phyloP scores from a whole-genome alignment of 2,797 vertebrate genomes.

The Nyctibius grandis region DNA sequence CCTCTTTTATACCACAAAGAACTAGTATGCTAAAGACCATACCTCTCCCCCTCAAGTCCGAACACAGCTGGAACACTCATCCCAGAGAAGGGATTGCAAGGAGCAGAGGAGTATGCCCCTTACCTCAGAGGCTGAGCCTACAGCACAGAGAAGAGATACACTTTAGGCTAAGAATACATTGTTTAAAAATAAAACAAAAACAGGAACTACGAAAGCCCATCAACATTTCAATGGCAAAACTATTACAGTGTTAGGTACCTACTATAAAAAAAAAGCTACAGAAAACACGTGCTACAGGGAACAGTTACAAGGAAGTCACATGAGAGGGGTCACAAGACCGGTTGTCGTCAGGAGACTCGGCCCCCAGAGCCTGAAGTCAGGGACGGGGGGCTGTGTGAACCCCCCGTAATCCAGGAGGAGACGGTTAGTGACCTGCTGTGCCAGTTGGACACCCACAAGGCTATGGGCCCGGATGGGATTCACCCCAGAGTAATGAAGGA shows the following conservation, averaged over 20 bases:
- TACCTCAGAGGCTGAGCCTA: neutral
- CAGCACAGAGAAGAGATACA: neutral
- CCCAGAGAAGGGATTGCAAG: neutral
- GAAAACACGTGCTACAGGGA: neutral
- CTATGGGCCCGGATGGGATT: too few species aligned
- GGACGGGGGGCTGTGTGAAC: too few species aligned
- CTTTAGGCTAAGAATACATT: neutral
- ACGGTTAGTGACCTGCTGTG: too few species aligned
- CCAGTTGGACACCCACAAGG: too few species aligned
- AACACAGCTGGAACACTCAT: neutral
- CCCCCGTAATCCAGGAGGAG: too few species aligned
- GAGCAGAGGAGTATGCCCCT: neutral
- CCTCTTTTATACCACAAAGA: neutral
- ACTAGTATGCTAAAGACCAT: neutral
- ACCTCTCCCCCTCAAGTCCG: neutral
- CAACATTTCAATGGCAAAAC: neutral
- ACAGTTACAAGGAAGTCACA: neutral
- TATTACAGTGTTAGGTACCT: neutral
- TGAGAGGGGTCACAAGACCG: too few species aligned
- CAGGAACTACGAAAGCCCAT: neutral
- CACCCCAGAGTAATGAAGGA: too few species aligned
- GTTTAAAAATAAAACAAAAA: neutral
- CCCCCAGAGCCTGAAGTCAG: too few species aligned
- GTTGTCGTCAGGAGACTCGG: too few species aligned
- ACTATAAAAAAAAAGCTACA: neutral